phyloP scores from a whole-genome alignment of 1,140 invertebrate species.

The Drosophila seguyi region DNA sequence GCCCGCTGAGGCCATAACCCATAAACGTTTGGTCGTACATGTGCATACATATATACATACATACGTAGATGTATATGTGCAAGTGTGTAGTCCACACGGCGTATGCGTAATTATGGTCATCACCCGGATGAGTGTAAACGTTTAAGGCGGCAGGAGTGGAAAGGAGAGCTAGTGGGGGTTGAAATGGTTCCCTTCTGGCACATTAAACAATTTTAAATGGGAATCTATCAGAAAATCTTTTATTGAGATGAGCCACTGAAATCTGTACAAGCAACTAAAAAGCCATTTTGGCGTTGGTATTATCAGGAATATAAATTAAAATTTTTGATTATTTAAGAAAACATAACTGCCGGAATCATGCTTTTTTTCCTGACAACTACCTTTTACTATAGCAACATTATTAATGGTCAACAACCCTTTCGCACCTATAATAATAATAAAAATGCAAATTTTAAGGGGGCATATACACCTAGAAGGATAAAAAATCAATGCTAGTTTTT shows the following conservation, averaged over 20 bases:
- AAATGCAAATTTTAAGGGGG: too few species aligned
- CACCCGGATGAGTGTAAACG: constrained; percentile 24
- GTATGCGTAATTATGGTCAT: constrained; percentile 67
- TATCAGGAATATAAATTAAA: too few species aligned
- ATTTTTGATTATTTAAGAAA: not conserved
- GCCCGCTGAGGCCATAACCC: constrained; percentile 22
- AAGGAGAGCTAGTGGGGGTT: not conserved
- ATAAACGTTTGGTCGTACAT: constrained; percentile 51
- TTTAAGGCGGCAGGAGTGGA: constrained; percentile 14
- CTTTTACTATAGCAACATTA: too few species aligned
- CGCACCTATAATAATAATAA: too few species aligned
- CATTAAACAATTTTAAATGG: constrained; percentile 23
- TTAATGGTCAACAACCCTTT: too few species aligned
- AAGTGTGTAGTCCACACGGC: constrained; percentile 29
- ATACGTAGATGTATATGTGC: not conserved
- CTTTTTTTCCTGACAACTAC: too few species aligned
- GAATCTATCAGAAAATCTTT: constrained; percentile 21
- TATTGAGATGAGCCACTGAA: constrained; percentile 10
- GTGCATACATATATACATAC: constrained; percentile 1
- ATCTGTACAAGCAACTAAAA: not conserved
- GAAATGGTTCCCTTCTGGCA: constrained; percentile 16
- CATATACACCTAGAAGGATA: too few species aligned
- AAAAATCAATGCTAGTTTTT: too few species aligned
- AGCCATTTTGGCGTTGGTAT: not conserved
- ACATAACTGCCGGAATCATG: not conserved